Percentiles rank a stretch among this genome's conserved stretches.
phyloP scores from a whole-genome alignment of 2,888 invertebrate species.

The Gonocerus acuteangulatus region DNA sequence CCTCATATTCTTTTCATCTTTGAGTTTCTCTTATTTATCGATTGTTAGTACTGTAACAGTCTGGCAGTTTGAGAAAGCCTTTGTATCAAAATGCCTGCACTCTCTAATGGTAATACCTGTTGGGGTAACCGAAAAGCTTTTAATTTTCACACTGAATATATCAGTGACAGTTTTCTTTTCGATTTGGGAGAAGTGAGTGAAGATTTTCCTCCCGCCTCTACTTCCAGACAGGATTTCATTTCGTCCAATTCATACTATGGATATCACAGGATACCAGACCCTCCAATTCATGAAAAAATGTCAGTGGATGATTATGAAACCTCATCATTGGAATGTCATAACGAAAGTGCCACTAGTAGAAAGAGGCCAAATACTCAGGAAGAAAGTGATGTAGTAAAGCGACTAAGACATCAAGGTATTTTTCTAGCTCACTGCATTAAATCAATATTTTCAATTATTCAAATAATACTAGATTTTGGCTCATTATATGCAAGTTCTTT shows the following conservation, averaged over 20 bases:
- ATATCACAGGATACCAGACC: slow-evolving; percentile 10
- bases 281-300: background rate
- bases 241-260: slow-evolving; percentile 1
- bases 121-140: slow-evolving; percentile 22
- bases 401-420: slow-evolving; percentile 5
- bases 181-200: background rate
- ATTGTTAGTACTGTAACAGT: no score
- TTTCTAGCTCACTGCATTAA: no score
- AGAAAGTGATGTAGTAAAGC: slow-evolving; percentile 2
- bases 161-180: slow-evolving; percentile 1
- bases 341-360: background rate
- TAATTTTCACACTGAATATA: slow-evolving; percentile 2
- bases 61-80: no score
- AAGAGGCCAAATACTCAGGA: slow-evolving; percentile 5
- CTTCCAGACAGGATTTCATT: background rate
- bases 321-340: background rate
- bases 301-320: background rate
- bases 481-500: no score
- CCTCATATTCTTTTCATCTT: no score
- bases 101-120: slow-evolving; percentile 18
- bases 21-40: no score
- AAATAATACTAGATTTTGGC: no score
- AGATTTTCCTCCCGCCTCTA: background rate
- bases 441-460: no score
- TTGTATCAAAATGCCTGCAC: slow-evolving; percentile 5